Conservation (phyloP, 2,888 invertebrate genomes). For the Hipparchia semele region DNA sequence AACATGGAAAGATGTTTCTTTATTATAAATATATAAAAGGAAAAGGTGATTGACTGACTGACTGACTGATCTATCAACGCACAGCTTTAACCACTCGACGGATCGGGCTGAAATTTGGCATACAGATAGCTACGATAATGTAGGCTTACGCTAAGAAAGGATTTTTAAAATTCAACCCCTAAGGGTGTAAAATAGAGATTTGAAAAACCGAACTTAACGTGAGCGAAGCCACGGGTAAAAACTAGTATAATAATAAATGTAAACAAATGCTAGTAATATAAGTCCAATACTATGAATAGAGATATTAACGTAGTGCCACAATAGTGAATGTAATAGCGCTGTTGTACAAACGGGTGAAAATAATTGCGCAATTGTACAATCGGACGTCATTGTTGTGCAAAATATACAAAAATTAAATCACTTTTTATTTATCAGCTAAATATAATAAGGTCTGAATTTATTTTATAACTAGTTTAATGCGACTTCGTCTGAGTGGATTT, state of each 20-base stretch:
- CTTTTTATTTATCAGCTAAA: not conserved
- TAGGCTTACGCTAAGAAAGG: too few relatives aligned
- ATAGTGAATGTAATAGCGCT: conserved; percentile 10
- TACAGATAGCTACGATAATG: not conserved
- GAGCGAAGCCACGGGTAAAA: too few relatives aligned
- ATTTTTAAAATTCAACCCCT: too few relatives aligned
- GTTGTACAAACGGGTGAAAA: conserved; percentile 11
- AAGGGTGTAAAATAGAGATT: too few relatives aligned
- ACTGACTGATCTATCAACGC: too few relatives aligned
- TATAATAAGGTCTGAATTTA: not conserved
- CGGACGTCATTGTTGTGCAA: conserved; percentile 2
- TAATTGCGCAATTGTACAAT: conserved; percentile 7
- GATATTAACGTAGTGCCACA: conserved; percentile 4
- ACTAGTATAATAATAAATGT: not conserved
- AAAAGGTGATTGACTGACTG: too few relatives aligned
- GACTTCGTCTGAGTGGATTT: too few relatives aligned
- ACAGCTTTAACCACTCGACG: too few relatives aligned
- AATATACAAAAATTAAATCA: conserved; percentile 38
- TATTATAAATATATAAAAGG: not conserved
- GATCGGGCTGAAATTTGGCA: too few relatives aligned
- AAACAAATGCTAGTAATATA: not conserved
- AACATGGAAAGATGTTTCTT: too few relatives aligned
- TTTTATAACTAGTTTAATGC: too few relatives aligned
- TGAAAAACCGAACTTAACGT: too few relatives aligned
- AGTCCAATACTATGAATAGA: not conserved